Evolutionary conservation across 1,140 invertebrate species (phyloP).

Genomic region (Platyscapa corneri): DNA sequence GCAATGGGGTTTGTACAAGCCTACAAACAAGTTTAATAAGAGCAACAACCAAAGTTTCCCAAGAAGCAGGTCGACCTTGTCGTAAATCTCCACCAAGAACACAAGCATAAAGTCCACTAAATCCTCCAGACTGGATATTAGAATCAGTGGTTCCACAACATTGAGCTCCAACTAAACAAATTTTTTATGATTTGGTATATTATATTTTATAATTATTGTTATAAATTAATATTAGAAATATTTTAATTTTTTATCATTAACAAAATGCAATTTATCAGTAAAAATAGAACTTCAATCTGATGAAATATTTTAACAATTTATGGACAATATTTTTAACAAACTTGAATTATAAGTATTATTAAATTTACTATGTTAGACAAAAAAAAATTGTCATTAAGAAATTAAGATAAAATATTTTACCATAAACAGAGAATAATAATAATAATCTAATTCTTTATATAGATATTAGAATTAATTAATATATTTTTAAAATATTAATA

Average conservation of each 20-base stretch:
- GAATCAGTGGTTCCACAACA: conserved; percentile 67
- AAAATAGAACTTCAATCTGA: too few relatives aligned
- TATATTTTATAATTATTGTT: too few relatives aligned
- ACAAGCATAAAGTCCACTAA: conserved; percentile 81
- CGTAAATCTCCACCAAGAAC: conserved; percentile 79
- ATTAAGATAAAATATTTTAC: too few relatives aligned
- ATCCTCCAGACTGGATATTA: conserved; percentile 67
- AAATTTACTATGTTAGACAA: too few relatives aligned
- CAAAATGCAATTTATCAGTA: too few relatives aligned
- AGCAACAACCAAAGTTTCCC: conserved; percentile 81
- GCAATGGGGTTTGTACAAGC: conserved; percentile 81
- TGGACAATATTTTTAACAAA: too few relatives aligned
- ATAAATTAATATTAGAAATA: too few relatives aligned
- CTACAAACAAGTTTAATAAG: conserved; percentile 81
- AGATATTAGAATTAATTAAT: not conserved
- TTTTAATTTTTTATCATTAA: too few relatives aligned
- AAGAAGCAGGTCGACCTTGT: conserved; percentile 77
- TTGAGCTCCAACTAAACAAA: conserved; percentile 64
- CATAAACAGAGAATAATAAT: too few relatives aligned
- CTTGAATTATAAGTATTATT: too few relatives aligned
- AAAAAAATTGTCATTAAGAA: not conserved
- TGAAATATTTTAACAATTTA: too few relatives aligned
- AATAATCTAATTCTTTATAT: too few relatives aligned
- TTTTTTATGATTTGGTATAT: not conserved
- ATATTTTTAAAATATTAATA: not conserved